A percentile compares a stretch with the other conserved stretches of the same genome.
Conservation (phyloP, 2,113 vertebrate genomes). For the Emydura subglobosa region DNA sequence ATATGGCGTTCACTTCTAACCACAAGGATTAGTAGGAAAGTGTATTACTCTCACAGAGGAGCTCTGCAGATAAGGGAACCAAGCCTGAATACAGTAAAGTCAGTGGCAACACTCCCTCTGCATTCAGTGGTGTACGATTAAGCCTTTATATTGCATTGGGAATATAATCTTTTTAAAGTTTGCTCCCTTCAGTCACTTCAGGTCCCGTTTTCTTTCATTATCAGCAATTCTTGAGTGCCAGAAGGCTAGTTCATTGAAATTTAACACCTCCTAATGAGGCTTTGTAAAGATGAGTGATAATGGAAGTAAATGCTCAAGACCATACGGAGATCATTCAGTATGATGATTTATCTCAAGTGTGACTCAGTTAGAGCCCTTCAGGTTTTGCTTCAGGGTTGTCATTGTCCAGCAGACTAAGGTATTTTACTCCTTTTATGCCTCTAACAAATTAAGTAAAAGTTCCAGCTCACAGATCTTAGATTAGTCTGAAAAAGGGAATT, state of each 20-base stretch:
- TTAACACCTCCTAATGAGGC: not conserved
- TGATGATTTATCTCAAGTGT: not conserved
- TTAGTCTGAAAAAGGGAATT: constrained; percentile 24
- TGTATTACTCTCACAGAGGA: not conserved
- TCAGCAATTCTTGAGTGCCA: not conserved
- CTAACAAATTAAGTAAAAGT: not conserved
- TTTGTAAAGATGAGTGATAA: not conserved
- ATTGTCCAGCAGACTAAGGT: not conserved
- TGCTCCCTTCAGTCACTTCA: not conserved
- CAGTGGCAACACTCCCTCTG: not conserved
- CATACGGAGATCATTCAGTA: accelerated
- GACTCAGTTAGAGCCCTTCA: accelerated
- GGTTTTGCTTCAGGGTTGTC: not conserved
- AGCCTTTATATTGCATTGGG: not conserved
- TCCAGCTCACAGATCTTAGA: constrained; percentile 31
- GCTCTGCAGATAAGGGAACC: not conserved
- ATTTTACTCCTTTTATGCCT: not conserved
- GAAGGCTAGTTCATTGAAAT: not conserved
- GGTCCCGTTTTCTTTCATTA: not conserved
- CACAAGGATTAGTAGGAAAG: accelerated
- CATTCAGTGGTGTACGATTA: not conserved
- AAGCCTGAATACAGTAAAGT: not conserved
- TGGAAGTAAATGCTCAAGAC: not conserved
- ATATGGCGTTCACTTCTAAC: accelerated
- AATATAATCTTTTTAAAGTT: not conserved